Evolutionary conservation across 1,140 invertebrate genomes (phyloP), one percentile per base, ranked within the genome.

Genomic region (Bicyclus anynana): DNA sequence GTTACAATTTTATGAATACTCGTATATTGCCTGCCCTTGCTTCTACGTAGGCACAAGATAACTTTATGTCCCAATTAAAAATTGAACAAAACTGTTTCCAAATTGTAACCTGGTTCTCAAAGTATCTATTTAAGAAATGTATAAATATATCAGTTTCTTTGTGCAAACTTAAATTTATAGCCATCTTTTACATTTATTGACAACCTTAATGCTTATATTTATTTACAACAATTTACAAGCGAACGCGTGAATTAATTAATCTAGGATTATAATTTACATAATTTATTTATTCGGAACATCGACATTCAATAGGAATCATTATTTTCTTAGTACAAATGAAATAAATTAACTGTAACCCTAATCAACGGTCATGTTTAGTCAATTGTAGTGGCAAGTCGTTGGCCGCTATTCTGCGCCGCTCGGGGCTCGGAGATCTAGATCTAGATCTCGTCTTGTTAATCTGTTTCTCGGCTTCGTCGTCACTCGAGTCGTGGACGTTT

Each of bases 401-500:
- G 49, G 73, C 67, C 49, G 74, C 54, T 44, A 70, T 69, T 62
- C 72, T 69, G 20, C 70, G 74, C 21, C 74, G 69, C 53, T 60
- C 61, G 29, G 87, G 84, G 51, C 78, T 87, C 18, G 69, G 70
- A 1, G 80, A 80, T 56, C 82, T 75, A 23, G 87, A 85, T 46
- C 72, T 75, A 23, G 87, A 85, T 46, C 72, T 72, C n/a, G 71
- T 62, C 59, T 64, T 70, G 49, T 66, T 72, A 53, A 68, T 74
- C 44, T 71, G 72, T 62, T 69, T 80, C 9, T 78, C 83, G 6
- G 67, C 64, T 53, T 89, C 89, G 33, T 84, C 79, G 23, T 89
- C 89, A 52, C 87, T 89, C 53, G 93, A 91, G 60, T 94, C 93
- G 65, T 93, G 91, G 1, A 93, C 92, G 68, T 93, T 92, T 74